Evolutionary conservation across 2,888 invertebrate species (phyloP).

Genomic region (Hymenopus coronatus): DNA sequence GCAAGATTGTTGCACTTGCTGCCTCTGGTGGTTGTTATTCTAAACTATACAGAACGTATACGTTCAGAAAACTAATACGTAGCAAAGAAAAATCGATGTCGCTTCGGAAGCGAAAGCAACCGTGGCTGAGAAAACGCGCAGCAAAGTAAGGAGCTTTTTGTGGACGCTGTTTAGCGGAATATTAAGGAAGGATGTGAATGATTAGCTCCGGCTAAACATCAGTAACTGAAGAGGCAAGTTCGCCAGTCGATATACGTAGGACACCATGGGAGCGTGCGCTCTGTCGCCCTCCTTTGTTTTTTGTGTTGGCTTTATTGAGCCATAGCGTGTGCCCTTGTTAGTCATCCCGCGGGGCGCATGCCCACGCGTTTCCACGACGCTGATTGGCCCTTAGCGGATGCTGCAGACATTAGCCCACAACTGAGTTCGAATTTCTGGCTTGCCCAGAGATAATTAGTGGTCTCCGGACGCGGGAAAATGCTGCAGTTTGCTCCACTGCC

Average conservation of each 20-base stretch:
- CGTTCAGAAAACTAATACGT: too few species aligned
- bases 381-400: constrained; percentile 25
- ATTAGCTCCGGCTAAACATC: neutral
- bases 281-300: neutral
- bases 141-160: neutral
- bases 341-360: neutral
- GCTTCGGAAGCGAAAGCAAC: too few species aligned
- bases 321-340: neutral
- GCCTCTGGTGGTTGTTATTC: too few species aligned
- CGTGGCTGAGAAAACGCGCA: neutral
- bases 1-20: too few species aligned
- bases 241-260: neutral
- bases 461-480: neutral
- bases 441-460: neutral
- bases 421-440: neutral
- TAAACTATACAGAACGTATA: too few species aligned
- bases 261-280: neutral
- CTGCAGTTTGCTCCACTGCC: neutral
- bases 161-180: neutral
- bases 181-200: neutral
- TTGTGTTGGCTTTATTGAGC: constrained; percentile 1
- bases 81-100: too few species aligned
- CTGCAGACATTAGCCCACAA: constrained; percentile 3
- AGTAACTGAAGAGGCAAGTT: neutral
- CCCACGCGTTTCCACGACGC: neutral